These are phyloP conservation scores for Phragmatobia fuliginosa DNA, from an alignment of 2,888 invertebrate species.

Conservation along the genomic window DNA sequence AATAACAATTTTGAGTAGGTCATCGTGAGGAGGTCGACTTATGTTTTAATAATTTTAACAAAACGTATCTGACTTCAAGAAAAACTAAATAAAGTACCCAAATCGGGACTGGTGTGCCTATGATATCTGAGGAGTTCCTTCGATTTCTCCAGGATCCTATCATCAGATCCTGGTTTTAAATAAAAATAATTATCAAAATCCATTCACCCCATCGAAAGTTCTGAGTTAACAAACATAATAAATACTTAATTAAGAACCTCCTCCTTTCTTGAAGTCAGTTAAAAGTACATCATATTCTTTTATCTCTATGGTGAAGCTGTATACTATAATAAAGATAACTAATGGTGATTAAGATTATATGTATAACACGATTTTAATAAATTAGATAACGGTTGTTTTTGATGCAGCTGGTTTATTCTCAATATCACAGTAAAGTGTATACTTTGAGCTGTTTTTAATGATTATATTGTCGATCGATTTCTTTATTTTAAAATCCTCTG, in stretches of 20 bases:
- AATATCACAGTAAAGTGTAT: neutral
- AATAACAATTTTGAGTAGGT: slow-evolving; percentile 50
- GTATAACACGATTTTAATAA: neutral
- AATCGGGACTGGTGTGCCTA: no score
- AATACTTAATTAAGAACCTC: no score
- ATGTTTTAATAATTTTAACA: neutral
- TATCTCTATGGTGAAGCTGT: slow-evolving; percentile 1
- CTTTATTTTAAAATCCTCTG: neutral
- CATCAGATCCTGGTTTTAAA: no score
- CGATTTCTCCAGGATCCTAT: no score
- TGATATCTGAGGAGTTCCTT: no score
- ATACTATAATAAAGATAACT: neutral
- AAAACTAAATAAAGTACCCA: no score
- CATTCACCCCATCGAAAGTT: no score
- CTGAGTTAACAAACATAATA: no score
- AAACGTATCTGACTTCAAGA: no score
- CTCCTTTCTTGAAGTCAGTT: no score
- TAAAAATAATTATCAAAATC: no score
- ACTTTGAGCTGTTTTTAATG: neutral
- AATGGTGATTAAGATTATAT: neutral
- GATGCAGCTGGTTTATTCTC: neutral
- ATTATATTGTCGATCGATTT: neutral
- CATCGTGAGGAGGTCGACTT: slow-evolving; percentile 30
- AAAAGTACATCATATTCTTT: slow-evolving; percentile 5
- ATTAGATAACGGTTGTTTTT: neutral